phyloP scores from a whole-genome alignment of 1,140 invertebrate species.

The Apolygus lucorum region DNA sequence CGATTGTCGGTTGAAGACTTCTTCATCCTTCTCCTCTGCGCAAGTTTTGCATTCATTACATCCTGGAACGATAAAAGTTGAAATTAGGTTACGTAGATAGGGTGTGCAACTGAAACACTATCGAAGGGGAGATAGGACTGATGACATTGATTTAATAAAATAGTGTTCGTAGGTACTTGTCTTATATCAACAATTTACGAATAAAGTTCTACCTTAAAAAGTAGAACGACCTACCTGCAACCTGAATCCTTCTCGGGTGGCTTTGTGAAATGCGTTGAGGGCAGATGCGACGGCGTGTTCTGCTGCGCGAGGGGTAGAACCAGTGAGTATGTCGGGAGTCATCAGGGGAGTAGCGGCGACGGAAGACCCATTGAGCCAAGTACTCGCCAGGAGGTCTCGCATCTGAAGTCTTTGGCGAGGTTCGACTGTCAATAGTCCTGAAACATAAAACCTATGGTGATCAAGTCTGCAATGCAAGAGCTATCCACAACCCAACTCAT shows the following conservation, averaged over 20 bases:
- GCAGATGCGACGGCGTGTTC: constrained; percentile 48
- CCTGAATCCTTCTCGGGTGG: constrained; percentile 59
- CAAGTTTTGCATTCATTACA: constrained; percentile 59
- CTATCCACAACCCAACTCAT: too few species aligned
- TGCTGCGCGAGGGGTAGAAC: constrained; percentile 36
- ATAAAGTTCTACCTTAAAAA: too few species aligned
- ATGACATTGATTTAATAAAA: too few species aligned
- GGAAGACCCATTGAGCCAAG: constrained; percentile 51
- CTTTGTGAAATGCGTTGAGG: constrained; percentile 59
- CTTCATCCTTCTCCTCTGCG: constrained; percentile 57
- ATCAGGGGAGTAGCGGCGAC: constrained; percentile 45
- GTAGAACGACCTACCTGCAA: constrained; percentile 50
- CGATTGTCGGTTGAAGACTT: constrained; percentile 46
- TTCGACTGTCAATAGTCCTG: constrained; percentile 67
- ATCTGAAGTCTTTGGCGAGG: constrained; percentile 62
- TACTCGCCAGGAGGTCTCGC: constrained; percentile 50
- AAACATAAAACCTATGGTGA: too few species aligned
- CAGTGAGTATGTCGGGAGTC: constrained; percentile 47
- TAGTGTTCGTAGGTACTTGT: too few species aligned
- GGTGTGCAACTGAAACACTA: too few species aligned
- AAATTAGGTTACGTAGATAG: constrained; percentile 18
- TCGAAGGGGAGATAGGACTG: too few species aligned
- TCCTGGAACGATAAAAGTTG: constrained; percentile 38
- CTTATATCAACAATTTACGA: too few species aligned
- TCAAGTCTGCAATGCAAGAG: too few species aligned